Percentiles rank a stretch among this genome's conserved stretches.
Conservation (phyloP, 1,140 invertebrate species). For the Drosophila simulans region DNA sequence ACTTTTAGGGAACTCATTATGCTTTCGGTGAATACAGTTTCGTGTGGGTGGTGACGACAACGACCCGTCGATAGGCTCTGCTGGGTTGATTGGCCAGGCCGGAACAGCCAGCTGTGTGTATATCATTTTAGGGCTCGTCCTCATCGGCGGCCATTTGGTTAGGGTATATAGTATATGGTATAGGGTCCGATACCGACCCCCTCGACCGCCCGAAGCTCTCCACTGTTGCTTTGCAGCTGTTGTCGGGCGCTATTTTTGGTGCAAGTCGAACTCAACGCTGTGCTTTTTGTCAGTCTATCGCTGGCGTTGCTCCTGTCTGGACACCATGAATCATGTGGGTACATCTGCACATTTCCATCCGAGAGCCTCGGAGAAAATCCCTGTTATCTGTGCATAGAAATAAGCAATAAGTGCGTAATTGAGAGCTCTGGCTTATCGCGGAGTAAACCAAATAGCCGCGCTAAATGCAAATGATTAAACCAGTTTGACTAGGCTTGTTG, state of each 20-base stretch:
- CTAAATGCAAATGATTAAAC: conserved; percentile 62
- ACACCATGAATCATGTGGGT: conserved; percentile 62
- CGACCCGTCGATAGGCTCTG: conserved; percentile 42
- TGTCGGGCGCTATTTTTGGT: conserved; percentile 53
- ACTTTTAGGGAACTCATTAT: conserved; percentile 77
- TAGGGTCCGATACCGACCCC: conserved; percentile 3
- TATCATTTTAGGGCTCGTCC: conserved; percentile 68
- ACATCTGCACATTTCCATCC: background rate
- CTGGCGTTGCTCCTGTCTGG: conserved; percentile 56
- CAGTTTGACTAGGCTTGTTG: conserved; percentile 61
- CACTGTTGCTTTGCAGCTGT: conserved; percentile 55
- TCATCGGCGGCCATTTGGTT: conserved; percentile 31
- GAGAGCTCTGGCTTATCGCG: conserved; percentile 23
- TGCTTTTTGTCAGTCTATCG: conserved; percentile 60
- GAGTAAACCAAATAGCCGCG: conserved; percentile 15
- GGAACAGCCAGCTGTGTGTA: conserved; percentile 33
- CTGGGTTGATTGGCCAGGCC: conserved; percentile 43
- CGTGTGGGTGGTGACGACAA: conserved; percentile 24
- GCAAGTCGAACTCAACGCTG: conserved; percentile 44
- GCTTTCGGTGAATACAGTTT: conserved; percentile 38
- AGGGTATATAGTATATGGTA: background rate
- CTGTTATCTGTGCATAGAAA: conserved; percentile 20
- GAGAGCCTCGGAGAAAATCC: conserved; percentile 14
- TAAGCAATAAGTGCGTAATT: conserved; percentile 31
- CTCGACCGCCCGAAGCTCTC: conserved; percentile 9